Conservation (phyloP, 30 jellyfish, hydroid and myxozoan species). For the Catostylus mosaicus region DNA sequence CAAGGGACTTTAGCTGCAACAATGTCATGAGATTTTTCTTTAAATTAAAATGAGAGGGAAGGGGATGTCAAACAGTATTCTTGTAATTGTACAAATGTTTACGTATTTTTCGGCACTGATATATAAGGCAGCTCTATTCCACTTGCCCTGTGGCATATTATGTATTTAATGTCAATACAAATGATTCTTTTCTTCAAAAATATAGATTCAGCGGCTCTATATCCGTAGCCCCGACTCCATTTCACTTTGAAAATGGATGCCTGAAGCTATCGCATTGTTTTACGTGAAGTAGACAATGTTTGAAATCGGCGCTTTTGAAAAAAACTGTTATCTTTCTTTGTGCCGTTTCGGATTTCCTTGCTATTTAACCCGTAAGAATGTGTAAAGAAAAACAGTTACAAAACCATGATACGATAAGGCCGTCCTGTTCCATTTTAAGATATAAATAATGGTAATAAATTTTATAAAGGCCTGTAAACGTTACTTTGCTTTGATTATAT, state of each 20-base stretch:
- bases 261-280: conserved; percentile 11
- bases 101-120: not conserved
- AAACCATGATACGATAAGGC: not conserved
- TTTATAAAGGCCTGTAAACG: not conserved
- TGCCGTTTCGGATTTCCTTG: conserved; percentile 6
- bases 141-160: not conserved
- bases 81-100: not conserved
- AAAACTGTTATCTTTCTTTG: not conserved
- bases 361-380: not conserved
- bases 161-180: conserved; percentile 1
- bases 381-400: not conserved
- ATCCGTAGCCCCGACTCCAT: conserved; percentile 8
- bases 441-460: too few species aligned
- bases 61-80: too few species aligned
- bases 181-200: not conserved
- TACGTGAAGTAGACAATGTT: not conserved
- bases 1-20: too few species aligned
- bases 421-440: not conserved
- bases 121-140: not conserved
- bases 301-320: not conserved
- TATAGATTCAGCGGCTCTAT: not conserved
- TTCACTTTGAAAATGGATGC: not conserved
- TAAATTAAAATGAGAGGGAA: too few species aligned
- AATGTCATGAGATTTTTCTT: too few species aligned
- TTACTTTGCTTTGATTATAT: not conserved